phyloP scores from a whole-genome alignment of 2,888 invertebrate species.

The Drosophila borborema region DNA sequence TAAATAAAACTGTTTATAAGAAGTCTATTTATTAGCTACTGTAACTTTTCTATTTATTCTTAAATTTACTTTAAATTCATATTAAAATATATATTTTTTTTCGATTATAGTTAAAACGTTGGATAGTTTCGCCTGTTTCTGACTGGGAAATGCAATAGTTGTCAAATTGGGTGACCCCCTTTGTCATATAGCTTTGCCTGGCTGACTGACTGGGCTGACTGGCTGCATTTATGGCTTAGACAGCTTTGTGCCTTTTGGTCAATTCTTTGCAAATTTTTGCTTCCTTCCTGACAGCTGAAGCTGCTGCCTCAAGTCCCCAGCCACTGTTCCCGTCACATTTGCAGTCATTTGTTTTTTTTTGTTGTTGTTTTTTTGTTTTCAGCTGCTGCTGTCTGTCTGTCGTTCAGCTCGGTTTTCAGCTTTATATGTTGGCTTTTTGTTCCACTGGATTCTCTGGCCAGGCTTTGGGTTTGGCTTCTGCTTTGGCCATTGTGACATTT shows the following conservation, averaged over 20 bases:
- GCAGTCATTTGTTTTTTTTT: slow-evolving; percentile 37
- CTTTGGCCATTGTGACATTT: slow-evolving; percentile 60
- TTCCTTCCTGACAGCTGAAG: slow-evolving; percentile 22
- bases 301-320: neutral
- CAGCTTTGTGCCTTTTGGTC: slow-evolving; percentile 52
- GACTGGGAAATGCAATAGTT: slow-evolving; percentile 6
- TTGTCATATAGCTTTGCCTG: slow-evolving; percentile 4
- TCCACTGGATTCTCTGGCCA: slow-evolving; percentile 8
- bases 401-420: slow-evolving; percentile 59
- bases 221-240: slow-evolving; percentile 61
- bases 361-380: neutral
- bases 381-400: slow-evolving; percentile 1
- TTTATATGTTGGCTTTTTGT: slow-evolving; percentile 44
- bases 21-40: too few species aligned
- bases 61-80: too few species aligned
- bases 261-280: slow-evolving; percentile 38
- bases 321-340: neutral
- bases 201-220: neutral
- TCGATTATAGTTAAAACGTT: neutral
- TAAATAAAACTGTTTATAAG: too few species aligned
- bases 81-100: too few species aligned
- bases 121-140: neutral
- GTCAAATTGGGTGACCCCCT: slow-evolving; percentile 1
- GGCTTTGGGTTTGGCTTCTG: slow-evolving; percentile 31
- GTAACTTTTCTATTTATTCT: too few species aligned